Evolutionary conservation across 2,888 invertebrate genomes (phyloP).

Genomic region (Plemyria rubiginata): DNA sequence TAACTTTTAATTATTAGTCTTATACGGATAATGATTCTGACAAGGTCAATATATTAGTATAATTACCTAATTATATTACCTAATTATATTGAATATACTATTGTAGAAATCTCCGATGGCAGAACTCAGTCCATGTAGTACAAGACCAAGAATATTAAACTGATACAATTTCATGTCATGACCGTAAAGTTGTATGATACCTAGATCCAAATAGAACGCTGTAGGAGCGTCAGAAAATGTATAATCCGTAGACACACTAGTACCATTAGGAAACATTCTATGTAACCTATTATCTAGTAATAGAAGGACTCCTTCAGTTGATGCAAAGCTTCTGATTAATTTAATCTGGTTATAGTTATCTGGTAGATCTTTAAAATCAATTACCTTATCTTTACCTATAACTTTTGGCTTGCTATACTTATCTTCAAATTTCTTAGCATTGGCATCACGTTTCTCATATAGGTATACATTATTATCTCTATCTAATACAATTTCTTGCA

Average conservation of each 20-base stretch:
- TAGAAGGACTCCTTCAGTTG: slow-evolving; percentile 14
- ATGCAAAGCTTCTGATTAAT: slow-evolving; percentile 10
- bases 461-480: slow-evolving; percentile 17
- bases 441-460: slow-evolving; percentile 3
- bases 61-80: no score
- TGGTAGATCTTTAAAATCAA: slow-evolving; percentile 15
- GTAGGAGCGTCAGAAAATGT: slow-evolving; percentile 21
- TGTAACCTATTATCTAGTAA: slow-evolving; percentile 16
- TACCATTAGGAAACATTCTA: slow-evolving; percentile 24
- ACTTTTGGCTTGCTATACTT: slow-evolving; percentile 23
- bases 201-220: slow-evolving; percentile 18
- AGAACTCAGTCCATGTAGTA: slow-evolving; percentile 14
- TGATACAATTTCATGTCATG: slow-evolving; percentile 18
- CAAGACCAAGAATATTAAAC: slow-evolving; percentile 2
- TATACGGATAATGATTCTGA: no score
- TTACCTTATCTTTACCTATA: slow-evolving; percentile 12
- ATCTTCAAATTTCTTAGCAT: slow-evolving; percentile 8
- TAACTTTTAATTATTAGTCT: no score
- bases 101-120: slow-evolving; percentile 10
- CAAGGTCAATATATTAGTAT: no score
- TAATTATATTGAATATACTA: not conserved
- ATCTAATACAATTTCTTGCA: slow-evolving; percentile 21
- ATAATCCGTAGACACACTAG: slow-evolving; percentile 10
- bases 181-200: slow-evolving; percentile 16
- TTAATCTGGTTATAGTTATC: slow-evolving; percentile 17